These are phyloP conservation scores for Probosciger aterrimus DNA, from an alignment of 2,113 vertebrate genomes.

Conservation along the genomic window DNA sequence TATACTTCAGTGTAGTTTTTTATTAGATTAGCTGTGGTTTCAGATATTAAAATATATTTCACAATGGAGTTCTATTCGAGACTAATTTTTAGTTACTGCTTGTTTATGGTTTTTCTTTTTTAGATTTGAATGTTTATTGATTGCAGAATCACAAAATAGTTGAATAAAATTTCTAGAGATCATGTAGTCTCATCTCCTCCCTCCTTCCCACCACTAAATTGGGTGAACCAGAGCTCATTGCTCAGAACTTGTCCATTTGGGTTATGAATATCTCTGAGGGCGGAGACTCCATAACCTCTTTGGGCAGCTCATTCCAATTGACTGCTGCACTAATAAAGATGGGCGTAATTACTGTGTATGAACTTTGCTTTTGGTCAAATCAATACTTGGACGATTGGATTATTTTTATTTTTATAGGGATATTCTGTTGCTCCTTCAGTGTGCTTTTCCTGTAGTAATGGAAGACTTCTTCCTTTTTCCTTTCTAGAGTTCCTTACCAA, in stretches of 20 bases:
- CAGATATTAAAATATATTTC: not conserved
- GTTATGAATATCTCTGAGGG: not conserved
- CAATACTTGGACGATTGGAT: not conserved
- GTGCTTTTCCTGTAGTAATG: not conserved
- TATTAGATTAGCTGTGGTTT: not conserved
- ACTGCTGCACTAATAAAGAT: not conserved
- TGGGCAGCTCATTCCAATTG: not conserved
- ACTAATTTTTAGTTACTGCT: not conserved
- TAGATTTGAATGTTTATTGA: not conserved
- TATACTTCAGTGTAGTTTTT: not conserved
- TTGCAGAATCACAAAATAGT: not conserved
- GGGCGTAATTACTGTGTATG: not conserved
- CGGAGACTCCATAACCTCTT: not conserved
- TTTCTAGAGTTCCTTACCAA: conserved; percentile 92
- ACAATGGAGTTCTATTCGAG: not conserved
- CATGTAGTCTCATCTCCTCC: not conserved
- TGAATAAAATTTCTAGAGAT: not conserved
- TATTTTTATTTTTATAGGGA: not conserved
- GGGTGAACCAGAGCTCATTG: not conserved
- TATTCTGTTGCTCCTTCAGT: not conserved
- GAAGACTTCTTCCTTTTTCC: not conserved
- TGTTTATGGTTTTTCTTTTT: not conserved
- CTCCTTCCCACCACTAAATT: not conserved
- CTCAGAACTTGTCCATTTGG: not conserved
- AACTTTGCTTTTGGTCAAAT: not conserved